Percentiles rank a stretch among this genome's conserved stretches.
These are phyloP conservation scores for Zeus faber DNA, from an alignment of 2,113 vertebrate species.

Conservation along the genomic window DNA sequence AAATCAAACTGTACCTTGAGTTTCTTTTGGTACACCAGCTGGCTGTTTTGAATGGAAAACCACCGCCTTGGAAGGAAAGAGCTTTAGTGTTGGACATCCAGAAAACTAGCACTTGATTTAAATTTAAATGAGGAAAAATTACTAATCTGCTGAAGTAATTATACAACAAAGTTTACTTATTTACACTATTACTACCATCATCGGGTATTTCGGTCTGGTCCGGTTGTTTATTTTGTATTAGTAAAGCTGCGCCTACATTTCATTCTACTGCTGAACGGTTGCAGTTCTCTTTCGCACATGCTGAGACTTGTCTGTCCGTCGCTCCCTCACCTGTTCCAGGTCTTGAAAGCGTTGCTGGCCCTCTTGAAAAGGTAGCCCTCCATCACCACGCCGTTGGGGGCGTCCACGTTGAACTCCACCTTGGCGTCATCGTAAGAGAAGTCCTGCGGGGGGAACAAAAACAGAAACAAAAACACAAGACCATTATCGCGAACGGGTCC, in stretches of 20 bases:
- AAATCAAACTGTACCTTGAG: constrained; percentile 82
- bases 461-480: not conserved
- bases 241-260: too few species aligned
- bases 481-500: not conserved
- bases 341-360: constrained; percentile 78
- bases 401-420: constrained; percentile 76
- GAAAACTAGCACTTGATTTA: too few species aligned
- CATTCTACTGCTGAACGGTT: too few species aligned
- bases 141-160: too few species aligned
- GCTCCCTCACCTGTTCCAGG: constrained; percentile 73
- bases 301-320: too few species aligned
- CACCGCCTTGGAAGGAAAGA: constrained; percentile 81
- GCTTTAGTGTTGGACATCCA: constrained; percentile 8
- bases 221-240: too few species aligned
- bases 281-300: too few species aligned
- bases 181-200: too few species aligned
- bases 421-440: constrained; percentile 76
- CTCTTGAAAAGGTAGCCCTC: constrained; percentile 79
- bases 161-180: not conserved
- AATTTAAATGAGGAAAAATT: too few species aligned
- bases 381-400: constrained; percentile 78
- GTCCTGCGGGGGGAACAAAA: constrained; percentile 51
- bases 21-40: constrained; percentile 98
- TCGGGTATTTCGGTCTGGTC: too few species aligned
- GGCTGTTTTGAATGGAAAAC: constrained; percentile 99